Conservation (phyloP, 2,113 vertebrate species). For the Numenius arquata region DNA sequence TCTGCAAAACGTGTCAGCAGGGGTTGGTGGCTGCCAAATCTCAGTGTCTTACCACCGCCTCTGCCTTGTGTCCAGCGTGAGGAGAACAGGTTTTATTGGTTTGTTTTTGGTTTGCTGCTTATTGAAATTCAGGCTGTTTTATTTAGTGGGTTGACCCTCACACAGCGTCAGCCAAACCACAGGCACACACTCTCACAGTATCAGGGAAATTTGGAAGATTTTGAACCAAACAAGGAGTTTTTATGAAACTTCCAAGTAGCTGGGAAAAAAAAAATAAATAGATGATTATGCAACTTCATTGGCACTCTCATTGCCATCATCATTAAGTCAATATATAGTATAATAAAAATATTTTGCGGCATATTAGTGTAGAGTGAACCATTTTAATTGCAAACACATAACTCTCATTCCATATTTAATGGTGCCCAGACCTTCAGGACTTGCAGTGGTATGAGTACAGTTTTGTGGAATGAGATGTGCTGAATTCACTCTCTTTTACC, state of each 20-base stretch:
- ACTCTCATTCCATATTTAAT: not conserved
- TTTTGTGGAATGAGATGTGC: not conserved
- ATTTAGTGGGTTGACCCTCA: not conserved
- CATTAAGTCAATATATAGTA: not conserved
- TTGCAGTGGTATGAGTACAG: not conserved
- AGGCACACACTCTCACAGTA: rapidly evolving
- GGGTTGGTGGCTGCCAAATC: not conserved
- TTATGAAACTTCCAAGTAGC: not conserved
- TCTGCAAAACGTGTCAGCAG: not conserved
- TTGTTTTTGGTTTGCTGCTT: not conserved
- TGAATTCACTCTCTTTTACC: not conserved
- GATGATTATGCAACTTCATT: not conserved
- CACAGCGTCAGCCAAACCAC: not conserved
- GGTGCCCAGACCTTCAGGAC: not conserved
- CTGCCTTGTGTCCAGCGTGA: rapidly evolving
- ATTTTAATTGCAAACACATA: not conserved
- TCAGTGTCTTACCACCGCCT: rapidly evolving
- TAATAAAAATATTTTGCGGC: not conserved
- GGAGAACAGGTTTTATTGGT: not conserved
- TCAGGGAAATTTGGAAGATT: not conserved
- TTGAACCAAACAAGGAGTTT: not conserved
- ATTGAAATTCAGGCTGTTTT: not conserved
- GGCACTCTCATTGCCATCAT: not conserved
- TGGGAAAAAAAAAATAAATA: not conserved
- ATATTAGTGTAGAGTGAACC: not conserved